Evolutionary conservation across 2,888 invertebrate species (phyloP).

Genomic region (Halictus quadricinctus): DNA sequence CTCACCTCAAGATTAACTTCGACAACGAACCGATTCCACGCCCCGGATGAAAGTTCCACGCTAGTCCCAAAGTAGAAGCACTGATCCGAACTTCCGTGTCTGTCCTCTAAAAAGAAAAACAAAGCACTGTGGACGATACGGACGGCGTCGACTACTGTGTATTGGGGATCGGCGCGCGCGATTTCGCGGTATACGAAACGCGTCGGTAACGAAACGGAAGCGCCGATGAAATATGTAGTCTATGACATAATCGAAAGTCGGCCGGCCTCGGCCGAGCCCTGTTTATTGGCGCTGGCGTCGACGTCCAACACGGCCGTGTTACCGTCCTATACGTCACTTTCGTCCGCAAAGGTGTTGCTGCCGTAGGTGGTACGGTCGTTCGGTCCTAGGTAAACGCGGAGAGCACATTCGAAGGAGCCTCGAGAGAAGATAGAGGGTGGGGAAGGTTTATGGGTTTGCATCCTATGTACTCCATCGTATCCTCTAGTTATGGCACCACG

Average conservation of each 20-base stretch:
- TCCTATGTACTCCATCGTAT: constrained; percentile 80
- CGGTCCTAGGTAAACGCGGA: constrained; percentile 68
- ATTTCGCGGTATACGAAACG: constrained; percentile 27
- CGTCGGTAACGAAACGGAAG: constrained; percentile 29
- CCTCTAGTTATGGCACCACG: constrained; percentile 77
- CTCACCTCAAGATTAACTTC: neutral
- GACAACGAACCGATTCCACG: neutral
- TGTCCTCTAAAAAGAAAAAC: constrained; percentile 9
- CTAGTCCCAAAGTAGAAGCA: neutral
- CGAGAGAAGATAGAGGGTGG: constrained; percentile 53
- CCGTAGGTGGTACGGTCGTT: constrained; percentile 66
- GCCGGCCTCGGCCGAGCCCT: constrained; percentile 45
- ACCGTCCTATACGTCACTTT: constrained; percentile 62
- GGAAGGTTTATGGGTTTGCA: constrained; percentile 80
- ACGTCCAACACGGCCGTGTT: constrained; percentile 32
- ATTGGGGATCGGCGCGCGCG: constrained; percentile 11
- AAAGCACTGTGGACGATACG: neutral
- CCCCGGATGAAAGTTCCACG: neutral
- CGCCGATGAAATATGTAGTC: constrained; percentile 63
- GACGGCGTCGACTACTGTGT: neutral
- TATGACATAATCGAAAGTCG: constrained; percentile 66
- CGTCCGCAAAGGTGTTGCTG: constrained; percentile 65
- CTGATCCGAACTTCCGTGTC: constrained; percentile 5
- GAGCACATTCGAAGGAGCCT: constrained; percentile 63
- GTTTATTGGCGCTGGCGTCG: constrained; percentile 67